Evolutionary conservation across 2,888 invertebrate genomes (phyloP).

Genomic region (Cerceris ruficornis): DNA sequence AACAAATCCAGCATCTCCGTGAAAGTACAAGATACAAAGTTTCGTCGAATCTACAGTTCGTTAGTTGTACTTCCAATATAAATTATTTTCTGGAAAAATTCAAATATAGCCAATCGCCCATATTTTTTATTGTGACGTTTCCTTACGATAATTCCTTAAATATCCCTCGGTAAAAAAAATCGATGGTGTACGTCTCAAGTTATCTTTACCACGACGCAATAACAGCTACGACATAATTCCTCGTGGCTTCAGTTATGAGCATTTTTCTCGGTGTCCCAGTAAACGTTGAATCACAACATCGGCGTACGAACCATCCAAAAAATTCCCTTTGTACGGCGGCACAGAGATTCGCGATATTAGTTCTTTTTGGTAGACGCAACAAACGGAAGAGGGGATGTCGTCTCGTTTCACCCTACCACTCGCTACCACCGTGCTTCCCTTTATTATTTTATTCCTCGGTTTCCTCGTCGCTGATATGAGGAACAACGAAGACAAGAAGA

Average conservation of each 20-base stretch:
- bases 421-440: constrained; percentile 26
- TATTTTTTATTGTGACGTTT: background rate
- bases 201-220: too few relatives aligned
- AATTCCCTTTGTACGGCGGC: constrained; percentile 40
- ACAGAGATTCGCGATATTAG: constrained; percentile 56
- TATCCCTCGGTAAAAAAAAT: too few relatives aligned
- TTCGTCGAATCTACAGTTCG: background rate
- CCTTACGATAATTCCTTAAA: background rate
- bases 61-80: background rate
- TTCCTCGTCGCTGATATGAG: constrained; percentile 17
- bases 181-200: too few relatives aligned
- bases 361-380: constrained; percentile 57
- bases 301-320: constrained; percentile 19
- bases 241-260: background rate
- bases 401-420: constrained; percentile 15
- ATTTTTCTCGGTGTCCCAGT: background rate
- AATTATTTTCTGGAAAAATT: too few relatives aligned
- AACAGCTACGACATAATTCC: background rate
- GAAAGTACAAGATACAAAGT: too few relatives aligned
- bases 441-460: constrained; percentile 59
- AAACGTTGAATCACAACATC: constrained; percentile 18
- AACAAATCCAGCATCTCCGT: too few relatives aligned
- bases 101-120: too few relatives aligned
- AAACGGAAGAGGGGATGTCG: constrained; percentile 35
- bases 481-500: constrained; percentile 22